phyloP scores from a whole-genome alignment of 2,113 vertebrate species.

The Serilophus lunatus region DNA sequence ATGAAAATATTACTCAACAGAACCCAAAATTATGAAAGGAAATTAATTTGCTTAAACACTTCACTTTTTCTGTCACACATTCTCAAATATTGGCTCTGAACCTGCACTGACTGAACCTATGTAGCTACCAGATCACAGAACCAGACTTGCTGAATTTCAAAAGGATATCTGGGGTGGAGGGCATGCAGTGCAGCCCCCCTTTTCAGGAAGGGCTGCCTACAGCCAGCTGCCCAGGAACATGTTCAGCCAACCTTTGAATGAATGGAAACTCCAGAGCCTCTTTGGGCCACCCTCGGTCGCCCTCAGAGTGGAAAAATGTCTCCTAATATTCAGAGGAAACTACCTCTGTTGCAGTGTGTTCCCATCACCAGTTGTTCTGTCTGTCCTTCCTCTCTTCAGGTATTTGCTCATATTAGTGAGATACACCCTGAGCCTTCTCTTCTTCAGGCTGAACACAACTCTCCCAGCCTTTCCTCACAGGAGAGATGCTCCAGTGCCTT shows the following conservation, averaged over 20 bases:
- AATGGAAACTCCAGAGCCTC: not conserved
- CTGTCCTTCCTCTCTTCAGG: not conserved
- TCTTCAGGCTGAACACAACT: not conserved
- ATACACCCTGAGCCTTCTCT: not conserved
- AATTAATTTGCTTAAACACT: not conserved
- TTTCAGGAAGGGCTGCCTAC: not conserved
- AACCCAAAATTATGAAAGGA: not conserved
- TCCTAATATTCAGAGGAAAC: not conserved
- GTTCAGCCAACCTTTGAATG: not conserved
- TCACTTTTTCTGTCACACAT: not conserved
- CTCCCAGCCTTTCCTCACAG: not conserved
- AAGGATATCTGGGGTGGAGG: not conserved
- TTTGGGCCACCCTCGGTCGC: not conserved
- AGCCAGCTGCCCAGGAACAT: not conserved
- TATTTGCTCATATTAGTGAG: fast-evolving
- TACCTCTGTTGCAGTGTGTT: not conserved
- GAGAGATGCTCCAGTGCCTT: not conserved
- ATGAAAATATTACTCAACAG: not conserved
- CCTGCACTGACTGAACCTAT: not conserved
- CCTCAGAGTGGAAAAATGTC: not conserved
- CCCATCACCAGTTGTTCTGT: not conserved
- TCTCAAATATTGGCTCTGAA: not conserved
- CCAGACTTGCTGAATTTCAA: not conserved
- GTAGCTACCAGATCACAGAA: not conserved
- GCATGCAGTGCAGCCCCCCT: not conserved